Evolutionary conservation across 2,113 vertebrate species (phyloP).

Genomic region (Callionymus lyra): DNA sequence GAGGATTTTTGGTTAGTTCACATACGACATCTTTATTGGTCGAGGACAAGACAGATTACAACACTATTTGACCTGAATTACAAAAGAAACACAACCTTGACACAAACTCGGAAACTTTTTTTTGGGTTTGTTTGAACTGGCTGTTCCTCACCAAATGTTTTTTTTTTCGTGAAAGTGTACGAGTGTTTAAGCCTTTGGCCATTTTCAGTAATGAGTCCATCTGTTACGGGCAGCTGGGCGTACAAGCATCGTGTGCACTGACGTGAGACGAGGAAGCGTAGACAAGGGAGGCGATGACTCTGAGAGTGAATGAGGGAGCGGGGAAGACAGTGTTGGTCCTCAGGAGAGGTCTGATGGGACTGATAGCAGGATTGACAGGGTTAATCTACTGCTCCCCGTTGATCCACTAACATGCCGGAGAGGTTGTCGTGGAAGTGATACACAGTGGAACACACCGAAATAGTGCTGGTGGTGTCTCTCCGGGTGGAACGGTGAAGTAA

Average conservation of each 20-base stretch:
- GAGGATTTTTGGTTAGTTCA: slow-evolving; percentile 35
- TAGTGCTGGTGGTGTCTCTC: slow-evolving; percentile 6
- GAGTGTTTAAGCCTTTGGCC: slow-evolving; percentile 12
- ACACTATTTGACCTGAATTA: too few species aligned
- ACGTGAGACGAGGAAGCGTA: slow-evolving; percentile 2
- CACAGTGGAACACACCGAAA: slow-evolving; percentile 7
- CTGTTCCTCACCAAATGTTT: slow-evolving; percentile 10
- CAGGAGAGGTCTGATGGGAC: slow-evolving; percentile 27
- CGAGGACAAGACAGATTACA: too few species aligned
- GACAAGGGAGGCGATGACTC: slow-evolving; percentile 3
- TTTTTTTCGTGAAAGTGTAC: slow-evolving; percentile 14
- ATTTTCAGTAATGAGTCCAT: slow-evolving; percentile 43
- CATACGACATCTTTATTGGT: slow-evolving; percentile 10
- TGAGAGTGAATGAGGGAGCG: slow-evolving; percentile 4
- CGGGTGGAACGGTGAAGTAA: slow-evolving; percentile 19
- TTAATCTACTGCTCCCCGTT: slow-evolving; percentile 56
- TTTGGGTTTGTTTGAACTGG: slow-evolving; percentile 8
- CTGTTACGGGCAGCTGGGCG: slow-evolving; percentile 38
- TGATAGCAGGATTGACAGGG: slow-evolving; percentile 41
- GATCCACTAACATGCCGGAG: slow-evolving; percentile 31
- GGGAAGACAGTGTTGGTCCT: slow-evolving; percentile 11
- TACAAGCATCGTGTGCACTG: slow-evolving; percentile 1
- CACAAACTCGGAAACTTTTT: too few species aligned
- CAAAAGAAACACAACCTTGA: too few species aligned
- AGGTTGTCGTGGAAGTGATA: slow-evolving; percentile 15